Conservation (phyloP, 2,797 vertebrate genomes). For the Enteromius anoplus region DNA sequence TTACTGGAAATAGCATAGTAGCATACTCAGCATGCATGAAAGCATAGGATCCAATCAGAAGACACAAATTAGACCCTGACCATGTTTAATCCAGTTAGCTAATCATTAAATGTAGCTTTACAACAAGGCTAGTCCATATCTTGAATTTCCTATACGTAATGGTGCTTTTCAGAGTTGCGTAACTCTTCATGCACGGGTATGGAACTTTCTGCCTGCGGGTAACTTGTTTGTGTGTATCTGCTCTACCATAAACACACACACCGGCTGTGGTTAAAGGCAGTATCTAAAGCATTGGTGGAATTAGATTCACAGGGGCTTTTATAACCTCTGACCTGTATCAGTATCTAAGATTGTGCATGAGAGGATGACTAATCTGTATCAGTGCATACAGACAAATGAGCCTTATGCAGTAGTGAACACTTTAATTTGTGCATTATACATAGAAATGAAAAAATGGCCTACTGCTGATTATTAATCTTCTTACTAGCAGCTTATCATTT, state of each 20-base stretch:
- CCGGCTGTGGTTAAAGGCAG: not conserved
- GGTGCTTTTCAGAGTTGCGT: not conserved
- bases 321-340: constrained; percentile 38
- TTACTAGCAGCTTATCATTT: constrained; percentile 3
- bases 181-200: not conserved
- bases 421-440: not conserved
- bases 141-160: constrained; percentile 4
- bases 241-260: constrained; percentile 18
- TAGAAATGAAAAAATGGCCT: not conserved
- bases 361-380: not conserved
- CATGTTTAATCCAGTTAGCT: constrained; percentile 8
- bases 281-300: constrained; percentile 20
- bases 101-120: constrained; percentile 5
- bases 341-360: constrained; percentile 23
- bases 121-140: not conserved
- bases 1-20: not conserved
- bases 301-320: constrained; percentile 22
- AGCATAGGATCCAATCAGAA: not conserved
- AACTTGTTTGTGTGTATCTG: constrained; percentile 1
- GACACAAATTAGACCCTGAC: constrained; percentile 5
- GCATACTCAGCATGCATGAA: not conserved
- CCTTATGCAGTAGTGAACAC: not conserved
- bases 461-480: constrained; percentile 28
- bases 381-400: not conserved
- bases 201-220: not conserved